Base-by-base conservation (phyloP, 2,113 vertebrate genomes). In the Proterorhinus semilunaris region DNA sequence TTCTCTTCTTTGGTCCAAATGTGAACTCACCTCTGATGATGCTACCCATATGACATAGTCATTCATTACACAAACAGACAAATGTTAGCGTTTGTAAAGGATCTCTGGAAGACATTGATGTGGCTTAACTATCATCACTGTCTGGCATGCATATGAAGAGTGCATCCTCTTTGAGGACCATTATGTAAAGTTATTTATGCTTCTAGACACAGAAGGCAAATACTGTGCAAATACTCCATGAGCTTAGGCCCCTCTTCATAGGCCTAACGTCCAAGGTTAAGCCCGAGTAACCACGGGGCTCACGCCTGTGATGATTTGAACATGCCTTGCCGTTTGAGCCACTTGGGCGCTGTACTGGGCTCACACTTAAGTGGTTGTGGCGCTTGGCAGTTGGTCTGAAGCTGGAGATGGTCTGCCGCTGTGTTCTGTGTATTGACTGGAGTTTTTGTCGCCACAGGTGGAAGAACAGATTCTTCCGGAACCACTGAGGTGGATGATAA, bases 401-500 rank as follows among this genome's bases (percentile, higher is more conserved):
- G 74, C 72, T 78, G 81, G 78, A 82, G 88, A 88, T 86, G 86
- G 85, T 74, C 84, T 83, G 86, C 87, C 75, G 91, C 88, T 92
- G 89, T 80, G 89, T 80, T 83, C 81, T 66, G 72, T 76, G 79
- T 83, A 88, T 90, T 72, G 89, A 83, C 71, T 49, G 71, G 78
- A 72, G 78, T 83, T 90, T 84, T 83, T 69, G 75, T 76, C 86
- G 75, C 90, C 62, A 74, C 83, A 49, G 90, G 90, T 86, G 87
- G 79, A 79, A 88, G 91, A 92, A 92, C 88, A 83, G 88, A 91
- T 80, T 90, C 91, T 93, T 93, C 93, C 88, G 90, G 92, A 92
- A 86, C 86, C 88, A 91, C 78, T 87, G 89, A 93, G 86, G 90
- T 92, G 89, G 87, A 90, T 91, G 91, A 93, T 90, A 80, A 88